A percentile compares a stretch with the other conserved stretches of the same genome.
Conservation (phyloP, 1,140 invertebrate species). For the Temnothorax longispinosus region DNA sequence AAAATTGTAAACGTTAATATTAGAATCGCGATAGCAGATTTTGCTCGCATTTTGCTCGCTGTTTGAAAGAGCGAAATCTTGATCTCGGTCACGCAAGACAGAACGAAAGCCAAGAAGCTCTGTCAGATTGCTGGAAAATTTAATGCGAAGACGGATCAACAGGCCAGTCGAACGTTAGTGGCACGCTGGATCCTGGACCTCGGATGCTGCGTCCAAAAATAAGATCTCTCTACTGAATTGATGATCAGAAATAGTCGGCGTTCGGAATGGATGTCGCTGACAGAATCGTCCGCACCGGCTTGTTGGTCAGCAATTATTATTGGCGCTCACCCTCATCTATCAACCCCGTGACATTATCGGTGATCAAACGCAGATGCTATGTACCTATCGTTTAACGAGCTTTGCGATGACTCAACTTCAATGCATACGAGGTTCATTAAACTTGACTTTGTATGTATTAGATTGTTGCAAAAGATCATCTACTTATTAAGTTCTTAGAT, state of each 20-base stretch:
- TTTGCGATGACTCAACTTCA: background rate
- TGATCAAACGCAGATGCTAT: background rate
- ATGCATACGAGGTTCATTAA: background rate
- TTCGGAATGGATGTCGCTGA: slow-evolving; percentile 71
- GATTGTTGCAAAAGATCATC: background rate
- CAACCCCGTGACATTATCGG: background rate
- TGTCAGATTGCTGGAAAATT: slow-evolving; percentile 22
- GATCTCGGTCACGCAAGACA: slow-evolving; percentile 7
- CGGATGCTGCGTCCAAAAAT: slow-evolving; percentile 79
- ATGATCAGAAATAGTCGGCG: slow-evolving; percentile 79
- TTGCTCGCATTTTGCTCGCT: background rate
- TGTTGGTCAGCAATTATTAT: slow-evolving; percentile 52
- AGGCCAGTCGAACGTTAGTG: slow-evolving; percentile 17
- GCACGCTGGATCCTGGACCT: slow-evolving; percentile 77
- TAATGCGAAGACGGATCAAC: background rate
- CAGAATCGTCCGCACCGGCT: slow-evolving; percentile 60
- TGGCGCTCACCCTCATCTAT: slow-evolving; percentile 10
- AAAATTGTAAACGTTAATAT: background rate
- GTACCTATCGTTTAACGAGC: background rate
- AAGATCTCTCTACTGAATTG: slow-evolving; percentile 78
- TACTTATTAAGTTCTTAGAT: background rate
- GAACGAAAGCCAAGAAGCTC: background rate
- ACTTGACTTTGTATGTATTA: background rate
- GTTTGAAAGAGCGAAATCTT: background rate
- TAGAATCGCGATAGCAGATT: background rate